Percentiles rank a stretch among this genome's conserved stretches.
phyloP scores from a whole-genome alignment of 2,797 vertebrate species.

The Chelonia mydas region DNA sequence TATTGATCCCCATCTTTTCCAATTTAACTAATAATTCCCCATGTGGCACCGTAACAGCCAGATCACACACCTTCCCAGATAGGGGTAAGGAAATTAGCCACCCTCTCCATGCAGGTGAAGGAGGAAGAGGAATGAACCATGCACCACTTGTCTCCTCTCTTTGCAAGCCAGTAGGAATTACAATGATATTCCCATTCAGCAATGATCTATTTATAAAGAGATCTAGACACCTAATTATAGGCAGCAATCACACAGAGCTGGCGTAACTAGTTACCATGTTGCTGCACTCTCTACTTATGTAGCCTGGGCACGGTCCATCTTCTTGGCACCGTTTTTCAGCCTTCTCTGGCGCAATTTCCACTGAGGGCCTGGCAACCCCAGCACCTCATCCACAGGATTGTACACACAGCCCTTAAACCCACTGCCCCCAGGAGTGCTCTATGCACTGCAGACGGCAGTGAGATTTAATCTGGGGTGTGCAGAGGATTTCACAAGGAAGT shows the following conservation, averaged over 20 bases:
- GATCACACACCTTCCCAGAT: neutral
- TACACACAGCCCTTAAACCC: rapidly evolving
- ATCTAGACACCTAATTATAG: constrained; percentile 49
- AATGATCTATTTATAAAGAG: constrained; percentile 61
- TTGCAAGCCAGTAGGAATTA: neutral
- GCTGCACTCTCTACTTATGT: neutral
- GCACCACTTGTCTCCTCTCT: neutral
- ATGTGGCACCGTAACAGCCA: rapidly evolving
- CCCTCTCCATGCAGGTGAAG: neutral
- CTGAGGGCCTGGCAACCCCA: neutral
- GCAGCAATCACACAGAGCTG: constrained; percentile 32
- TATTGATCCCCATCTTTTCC: too few relatives aligned
- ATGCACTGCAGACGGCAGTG: rapidly evolving
- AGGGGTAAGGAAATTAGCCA: neutral
- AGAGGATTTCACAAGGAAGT: neutral
- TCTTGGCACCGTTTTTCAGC: neutral
- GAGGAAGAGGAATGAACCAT: neutral
- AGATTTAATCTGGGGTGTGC: neutral
- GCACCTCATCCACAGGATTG: neutral
- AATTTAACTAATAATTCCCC: too few relatives aligned
- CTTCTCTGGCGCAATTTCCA: neutral
- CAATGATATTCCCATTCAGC: constrained; percentile 52
- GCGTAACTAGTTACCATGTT: constrained; percentile 22
- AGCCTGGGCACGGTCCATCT: neutral
- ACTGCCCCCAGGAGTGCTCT: rapidly evolving